Evolutionary conservation across 2,113 vertebrate species (phyloP).

Genomic region (Bos taurus): DNA sequence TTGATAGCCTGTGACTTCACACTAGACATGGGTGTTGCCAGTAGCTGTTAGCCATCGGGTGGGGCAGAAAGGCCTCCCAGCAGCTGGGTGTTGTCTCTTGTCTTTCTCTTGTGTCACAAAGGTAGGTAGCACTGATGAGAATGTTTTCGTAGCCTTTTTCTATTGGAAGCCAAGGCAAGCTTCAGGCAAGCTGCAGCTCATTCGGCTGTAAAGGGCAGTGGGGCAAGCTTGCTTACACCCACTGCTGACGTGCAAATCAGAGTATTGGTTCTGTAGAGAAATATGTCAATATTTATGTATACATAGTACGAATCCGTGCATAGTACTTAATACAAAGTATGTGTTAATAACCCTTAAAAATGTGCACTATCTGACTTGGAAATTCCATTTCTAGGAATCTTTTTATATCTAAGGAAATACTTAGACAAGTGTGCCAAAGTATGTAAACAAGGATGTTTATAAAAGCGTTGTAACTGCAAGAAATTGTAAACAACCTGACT

Average conservation of each 20-base stretch:
- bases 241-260: background rate
- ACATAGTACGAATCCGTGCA: background rate
- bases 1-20: background rate
- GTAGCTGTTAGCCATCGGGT: background rate
- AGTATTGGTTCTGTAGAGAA: background rate
- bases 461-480: background rate
- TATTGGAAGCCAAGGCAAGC: background rate
- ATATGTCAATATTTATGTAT: background rate
- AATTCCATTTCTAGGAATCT: conserved; percentile 4
- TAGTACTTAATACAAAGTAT: background rate
- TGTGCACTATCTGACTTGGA: background rate
- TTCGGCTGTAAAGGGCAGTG: background rate
- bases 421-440: background rate
- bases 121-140: background rate
- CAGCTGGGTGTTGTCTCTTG: background rate
- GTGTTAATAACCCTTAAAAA: background rate
- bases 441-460: conserved; percentile 39
- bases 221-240: background rate
- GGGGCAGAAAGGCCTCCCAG: background rate
- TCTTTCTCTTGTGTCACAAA: background rate
- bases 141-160: background rate
- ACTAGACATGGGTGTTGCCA: background rate
- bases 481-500: background rate
- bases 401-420: conserved; percentile 15
- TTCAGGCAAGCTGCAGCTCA: background rate